These are phyloP conservation scores for Belonocnema kinseyi DNA, from an alignment of 1,140 invertebrate genomes.

Conservation along the genomic window DNA sequence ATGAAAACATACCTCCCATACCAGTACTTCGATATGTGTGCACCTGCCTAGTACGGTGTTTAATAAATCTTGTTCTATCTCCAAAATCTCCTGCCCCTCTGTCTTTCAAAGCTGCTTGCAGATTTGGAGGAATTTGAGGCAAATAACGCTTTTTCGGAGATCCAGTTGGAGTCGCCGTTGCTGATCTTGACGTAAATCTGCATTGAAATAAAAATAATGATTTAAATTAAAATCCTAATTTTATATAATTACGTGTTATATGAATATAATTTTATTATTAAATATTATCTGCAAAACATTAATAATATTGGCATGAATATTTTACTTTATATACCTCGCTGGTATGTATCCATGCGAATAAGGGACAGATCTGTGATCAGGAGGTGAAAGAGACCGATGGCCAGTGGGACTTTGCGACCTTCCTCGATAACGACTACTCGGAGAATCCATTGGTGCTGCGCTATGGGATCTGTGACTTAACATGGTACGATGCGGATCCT, in stretches of 20 bases:
- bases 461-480: conserved; percentile 79
- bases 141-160: conserved; percentile 97
- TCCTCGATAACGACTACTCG: conserved; percentile 78
- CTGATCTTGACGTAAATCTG: conserved; percentile 88
- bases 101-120: conserved; percentile 82
- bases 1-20: conserved; percentile 71
- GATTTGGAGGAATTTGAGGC: conserved; percentile 88
- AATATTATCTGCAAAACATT: too few species aligned
- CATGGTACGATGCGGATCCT: conserved; percentile 75
- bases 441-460: conserved; percentile 85
- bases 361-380: conserved; percentile 81
- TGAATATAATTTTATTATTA: too few species aligned
- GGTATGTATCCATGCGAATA: conserved; percentile 69
- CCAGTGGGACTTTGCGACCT: conserved; percentile 79
- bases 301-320: background rate
- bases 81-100: conserved; percentile 88
- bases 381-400: conserved; percentile 85
- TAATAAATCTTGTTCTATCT: conserved; percentile 85
- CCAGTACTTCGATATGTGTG: conserved; percentile 83
- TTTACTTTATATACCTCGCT: conserved; percentile 60
- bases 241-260: background rate
- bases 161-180: conserved; percentile 94
- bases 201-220: conserved; percentile 48
- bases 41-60: conserved; percentile 81
- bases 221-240: background rate